Evolutionary conservation across 2,797 vertebrate species (phyloP).

Genomic region (Anguilla obscura): DNA sequence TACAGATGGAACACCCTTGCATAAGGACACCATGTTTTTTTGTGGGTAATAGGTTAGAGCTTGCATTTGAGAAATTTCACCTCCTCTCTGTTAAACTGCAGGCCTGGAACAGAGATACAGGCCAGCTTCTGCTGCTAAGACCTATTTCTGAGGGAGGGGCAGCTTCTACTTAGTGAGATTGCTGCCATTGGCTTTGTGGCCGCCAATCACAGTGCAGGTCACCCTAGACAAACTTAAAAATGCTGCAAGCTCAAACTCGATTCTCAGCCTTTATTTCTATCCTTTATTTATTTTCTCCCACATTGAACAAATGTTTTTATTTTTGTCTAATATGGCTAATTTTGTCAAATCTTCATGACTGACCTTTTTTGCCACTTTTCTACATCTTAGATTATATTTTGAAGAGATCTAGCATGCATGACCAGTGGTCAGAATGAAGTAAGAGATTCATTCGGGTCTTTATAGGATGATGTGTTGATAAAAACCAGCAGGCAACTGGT

Average conservation of each 20-base stretch:
- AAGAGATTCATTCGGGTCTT: neutral
- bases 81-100: slow-evolving; percentile 55
- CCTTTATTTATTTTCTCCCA: slow-evolving; percentile 23
- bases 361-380: neutral
- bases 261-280: neutral
- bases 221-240: slow-evolving; percentile 68
- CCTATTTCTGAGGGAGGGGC: neutral
- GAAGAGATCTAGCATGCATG: neutral
- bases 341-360: neutral
- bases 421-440: neutral
- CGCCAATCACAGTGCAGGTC: slow-evolving; percentile 68
- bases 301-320: neutral
- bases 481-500: neutral
- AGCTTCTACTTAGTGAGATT: slow-evolving; percentile 46
- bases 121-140: slow-evolving; percentile 10
- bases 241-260: slow-evolving; percentile 60
- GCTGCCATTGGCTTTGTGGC: slow-evolving; percentile 56
- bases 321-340: slow-evolving; percentile 27
- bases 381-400: neutral
- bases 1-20: neutral
- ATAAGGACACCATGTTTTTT: slow-evolving; percentile 29
- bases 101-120: slow-evolving; percentile 61
- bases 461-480: neutral
- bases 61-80: slow-evolving; percentile 72
- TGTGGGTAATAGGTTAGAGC: slow-evolving; percentile 69